phyloP scores from a whole-genome alignment of 2,797 vertebrate genomes.

The Lepus townsendii region DNA sequence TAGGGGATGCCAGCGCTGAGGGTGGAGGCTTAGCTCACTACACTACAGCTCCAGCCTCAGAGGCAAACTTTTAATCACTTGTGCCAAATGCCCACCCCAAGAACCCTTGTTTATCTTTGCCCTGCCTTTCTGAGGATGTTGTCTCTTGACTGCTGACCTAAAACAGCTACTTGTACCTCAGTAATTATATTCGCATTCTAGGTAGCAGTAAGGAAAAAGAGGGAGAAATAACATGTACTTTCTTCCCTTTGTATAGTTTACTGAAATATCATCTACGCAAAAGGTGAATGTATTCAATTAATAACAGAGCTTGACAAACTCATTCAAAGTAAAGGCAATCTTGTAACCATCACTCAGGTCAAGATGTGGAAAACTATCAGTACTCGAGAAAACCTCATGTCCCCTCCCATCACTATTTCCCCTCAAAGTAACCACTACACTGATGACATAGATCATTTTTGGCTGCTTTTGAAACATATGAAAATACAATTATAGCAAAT shows the following conservation, averaged over 20 bases:
- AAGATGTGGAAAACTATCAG: not conserved
- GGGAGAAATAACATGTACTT: fast-evolving
- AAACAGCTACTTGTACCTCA: not conserved
- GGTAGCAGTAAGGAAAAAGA: not conserved
- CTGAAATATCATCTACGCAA: not conserved
- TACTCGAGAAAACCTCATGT: fast-evolving
- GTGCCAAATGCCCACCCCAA: no score
- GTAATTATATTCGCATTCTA: not conserved
- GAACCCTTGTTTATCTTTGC: not conserved
- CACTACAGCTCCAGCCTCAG: no score
- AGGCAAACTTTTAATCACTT: no score
- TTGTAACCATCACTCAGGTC: not conserved
- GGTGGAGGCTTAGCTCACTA: no score
- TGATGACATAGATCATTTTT: not conserved
- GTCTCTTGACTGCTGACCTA: not conserved
- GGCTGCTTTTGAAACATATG: not conserved
- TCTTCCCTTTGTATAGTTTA: not conserved
- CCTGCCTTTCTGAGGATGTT: not conserved
- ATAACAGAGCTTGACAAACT: not conserved
- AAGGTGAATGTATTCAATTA: not conserved
- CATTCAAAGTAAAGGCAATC: not conserved
- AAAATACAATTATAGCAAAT: not conserved
- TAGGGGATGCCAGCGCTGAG: no score
- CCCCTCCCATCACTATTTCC: not conserved
- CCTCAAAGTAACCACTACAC: not conserved